phyloP scores from a whole-genome alignment of 2,888 invertebrate genomes.

The Xestia rhomboidea region DNA sequence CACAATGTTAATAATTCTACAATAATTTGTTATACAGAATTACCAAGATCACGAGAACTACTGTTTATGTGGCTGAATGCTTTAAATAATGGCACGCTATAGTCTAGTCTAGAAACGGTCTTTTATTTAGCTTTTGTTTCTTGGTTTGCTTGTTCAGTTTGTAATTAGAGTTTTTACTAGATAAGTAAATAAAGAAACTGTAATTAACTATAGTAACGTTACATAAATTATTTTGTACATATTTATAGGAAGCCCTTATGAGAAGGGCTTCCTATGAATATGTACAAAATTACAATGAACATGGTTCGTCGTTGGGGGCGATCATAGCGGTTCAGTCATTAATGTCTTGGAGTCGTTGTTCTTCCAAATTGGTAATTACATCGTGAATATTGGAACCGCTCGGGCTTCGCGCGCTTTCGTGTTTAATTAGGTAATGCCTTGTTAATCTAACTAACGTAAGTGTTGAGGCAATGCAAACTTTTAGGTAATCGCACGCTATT shows the following conservation, averaged over 20 bases:
- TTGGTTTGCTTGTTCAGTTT: not conserved
- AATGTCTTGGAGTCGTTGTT: not conserved
- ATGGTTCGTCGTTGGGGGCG: not conserved
- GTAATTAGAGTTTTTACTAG: not conserved
- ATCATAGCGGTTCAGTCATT: not conserved
- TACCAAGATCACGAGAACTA: conserved; percentile 15
- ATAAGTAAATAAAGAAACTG: too few relatives aligned
- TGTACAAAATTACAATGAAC: not conserved
- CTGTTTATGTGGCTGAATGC: conserved; percentile 6
- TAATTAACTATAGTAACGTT: not conserved
- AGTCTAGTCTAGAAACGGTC: not conserved
- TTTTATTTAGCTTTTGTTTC: not conserved
- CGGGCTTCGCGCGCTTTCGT: not conserved
- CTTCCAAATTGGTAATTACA: conserved; percentile 26
- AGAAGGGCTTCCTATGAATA: too few relatives aligned
- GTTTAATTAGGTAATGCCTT: not conserved
- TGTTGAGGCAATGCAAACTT: too few relatives aligned
- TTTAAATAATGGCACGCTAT: not conserved
- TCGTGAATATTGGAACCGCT: conserved; percentile 4
- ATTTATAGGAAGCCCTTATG: not conserved
- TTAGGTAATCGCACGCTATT: too few relatives aligned
- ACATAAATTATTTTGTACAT: not conserved
- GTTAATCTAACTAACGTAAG: not conserved
- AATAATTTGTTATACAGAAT: not conserved
- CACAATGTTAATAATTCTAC: conserved; percentile 16